These are phyloP conservation scores for Dromius quadrimaculatus DNA, from an alignment of 2,888 invertebrate species.

Conservation along the genomic window DNA sequence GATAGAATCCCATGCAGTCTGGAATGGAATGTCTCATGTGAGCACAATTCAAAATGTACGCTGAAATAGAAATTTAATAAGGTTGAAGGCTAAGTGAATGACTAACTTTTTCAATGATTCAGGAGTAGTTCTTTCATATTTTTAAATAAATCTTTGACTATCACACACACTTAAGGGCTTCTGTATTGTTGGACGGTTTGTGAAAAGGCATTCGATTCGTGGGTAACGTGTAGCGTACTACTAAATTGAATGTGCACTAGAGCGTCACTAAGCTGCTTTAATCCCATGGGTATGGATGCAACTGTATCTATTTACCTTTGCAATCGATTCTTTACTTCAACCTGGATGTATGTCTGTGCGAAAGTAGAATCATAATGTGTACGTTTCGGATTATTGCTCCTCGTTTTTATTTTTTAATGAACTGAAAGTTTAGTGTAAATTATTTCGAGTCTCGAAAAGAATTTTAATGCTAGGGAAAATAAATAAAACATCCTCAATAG, in stretches of 20 bases:
- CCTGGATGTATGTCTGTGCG: slow-evolving; percentile 10
- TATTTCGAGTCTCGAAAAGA: slow-evolving; percentile 22
- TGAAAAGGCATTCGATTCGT: slow-evolving; percentile 9
- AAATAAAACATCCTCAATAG: no score
- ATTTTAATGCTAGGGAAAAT: neutral
- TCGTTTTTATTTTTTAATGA: slow-evolving; percentile 5
- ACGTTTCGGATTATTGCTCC: slow-evolving; percentile 1
- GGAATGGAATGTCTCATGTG: no score
- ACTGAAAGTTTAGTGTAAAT: neutral
- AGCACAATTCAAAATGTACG: no score
- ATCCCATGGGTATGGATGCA: slow-evolving; percentile 62
- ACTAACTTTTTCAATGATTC: no score
- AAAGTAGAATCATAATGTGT: slow-evolving; percentile 15
- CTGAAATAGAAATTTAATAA: no score
- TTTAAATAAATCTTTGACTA: no score
- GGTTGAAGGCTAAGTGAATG: no score
- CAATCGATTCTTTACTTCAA: slow-evolving; percentile 41
- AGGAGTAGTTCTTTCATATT: no score
- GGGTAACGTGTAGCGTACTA: slow-evolving; percentile 36
- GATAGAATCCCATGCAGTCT: no score
- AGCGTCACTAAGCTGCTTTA: slow-evolving; percentile 61
- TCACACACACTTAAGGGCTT: no score
- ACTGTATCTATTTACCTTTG: slow-evolving; percentile 61
- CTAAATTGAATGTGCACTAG: slow-evolving; percentile 56
- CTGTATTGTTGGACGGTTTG: no score